phyloP scores from a whole-genome alignment of 1,140 invertebrate genomes.

The Matsumurasca onukii region DNA sequence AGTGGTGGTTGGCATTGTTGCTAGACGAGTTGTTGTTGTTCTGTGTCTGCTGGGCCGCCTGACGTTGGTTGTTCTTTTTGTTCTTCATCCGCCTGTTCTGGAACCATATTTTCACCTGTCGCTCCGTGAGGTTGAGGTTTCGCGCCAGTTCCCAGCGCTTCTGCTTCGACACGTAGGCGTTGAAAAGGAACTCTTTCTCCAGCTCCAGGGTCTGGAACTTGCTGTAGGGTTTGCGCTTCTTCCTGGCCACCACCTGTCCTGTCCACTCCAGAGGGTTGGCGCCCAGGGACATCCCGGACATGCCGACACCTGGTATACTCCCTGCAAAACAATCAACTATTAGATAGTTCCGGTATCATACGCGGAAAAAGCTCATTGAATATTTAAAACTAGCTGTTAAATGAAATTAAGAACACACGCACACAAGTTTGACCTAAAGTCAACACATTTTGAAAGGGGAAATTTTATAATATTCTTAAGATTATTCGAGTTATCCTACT shows the following conservation, averaged over 20 bases:
- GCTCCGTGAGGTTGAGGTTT: conserved; percentile 89
- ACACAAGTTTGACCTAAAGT: too few relatives aligned
- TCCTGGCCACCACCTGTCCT: conserved; percentile 86
- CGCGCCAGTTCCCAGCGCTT: conserved; percentile 95
- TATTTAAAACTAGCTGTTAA: too few relatives aligned
- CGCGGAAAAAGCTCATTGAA: too few relatives aligned
- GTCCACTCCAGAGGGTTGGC: conserved; percentile 89
- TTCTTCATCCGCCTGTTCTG: conserved; percentile 99
- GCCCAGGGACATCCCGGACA: conserved; percentile 59
- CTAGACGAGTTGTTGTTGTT: conserved; percentile 76
- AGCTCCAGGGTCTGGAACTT: conserved; percentile 95
- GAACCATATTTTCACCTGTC: conserved; percentile 94
- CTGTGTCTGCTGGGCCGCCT: conserved; percentile 72
- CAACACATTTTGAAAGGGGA: too few relatives aligned
- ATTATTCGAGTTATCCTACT: too few relatives aligned
- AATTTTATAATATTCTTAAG: too few relatives aligned
- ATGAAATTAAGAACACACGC: too few relatives aligned
- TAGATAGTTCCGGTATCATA: too few relatives aligned
- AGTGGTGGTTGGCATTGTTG: conserved; percentile 53
- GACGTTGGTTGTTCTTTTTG: conserved; percentile 94
- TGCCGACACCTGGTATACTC: conserved; percentile 62
- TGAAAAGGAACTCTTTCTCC: conserved; percentile 96
- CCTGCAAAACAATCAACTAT: too few relatives aligned
- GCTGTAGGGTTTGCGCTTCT: conserved; percentile 97
- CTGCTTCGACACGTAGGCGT: conserved; percentile 96